These are phyloP conservation scores for Synergus gifuensis DNA, from an alignment of 2,888 invertebrate genomes.

Conservation along the genomic window DNA sequence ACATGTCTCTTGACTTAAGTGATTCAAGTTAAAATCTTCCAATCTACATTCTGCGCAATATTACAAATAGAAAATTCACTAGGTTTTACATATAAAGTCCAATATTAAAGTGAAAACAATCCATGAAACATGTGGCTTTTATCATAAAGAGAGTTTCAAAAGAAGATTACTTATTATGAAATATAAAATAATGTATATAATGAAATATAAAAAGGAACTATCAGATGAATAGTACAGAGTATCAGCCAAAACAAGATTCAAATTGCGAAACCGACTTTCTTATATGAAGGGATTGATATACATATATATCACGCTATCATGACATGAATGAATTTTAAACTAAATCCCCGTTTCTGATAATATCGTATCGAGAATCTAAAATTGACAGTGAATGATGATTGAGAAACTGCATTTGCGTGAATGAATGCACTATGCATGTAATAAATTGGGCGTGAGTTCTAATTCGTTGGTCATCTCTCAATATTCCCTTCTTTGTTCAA, in stretches of 20 bases:
- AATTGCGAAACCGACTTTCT: constrained; percentile 1
- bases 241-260: constrained; percentile 1
- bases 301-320: constrained; percentile 30
- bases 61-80: constrained; percentile 24
- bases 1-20: constrained; percentile 29
- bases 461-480: constrained; percentile 9
- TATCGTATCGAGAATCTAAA: constrained; percentile 34
- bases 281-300: constrained; percentile 31
- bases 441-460: constrained; percentile 31
- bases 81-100: background rate
- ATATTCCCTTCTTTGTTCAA: background rate
- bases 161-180: background rate
- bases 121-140: background rate
- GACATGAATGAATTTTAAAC: constrained; percentile 33
- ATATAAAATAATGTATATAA: no score
- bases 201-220: background rate
- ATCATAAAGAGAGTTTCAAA: background rate
- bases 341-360: constrained; percentile 26
- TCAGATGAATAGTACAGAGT: background rate
- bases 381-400: constrained; percentile 36
- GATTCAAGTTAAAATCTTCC: constrained; percentile 30
- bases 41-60: constrained; percentile 32
- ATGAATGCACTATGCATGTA: constrained; percentile 22
- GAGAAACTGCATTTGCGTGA: constrained; percentile 28
- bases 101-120: background rate